Evolutionary conservation across 2,888 invertebrate genomes (phyloP), one percentile per base, ranked within the genome.

Genomic region (Apoderus coryli): DNA sequence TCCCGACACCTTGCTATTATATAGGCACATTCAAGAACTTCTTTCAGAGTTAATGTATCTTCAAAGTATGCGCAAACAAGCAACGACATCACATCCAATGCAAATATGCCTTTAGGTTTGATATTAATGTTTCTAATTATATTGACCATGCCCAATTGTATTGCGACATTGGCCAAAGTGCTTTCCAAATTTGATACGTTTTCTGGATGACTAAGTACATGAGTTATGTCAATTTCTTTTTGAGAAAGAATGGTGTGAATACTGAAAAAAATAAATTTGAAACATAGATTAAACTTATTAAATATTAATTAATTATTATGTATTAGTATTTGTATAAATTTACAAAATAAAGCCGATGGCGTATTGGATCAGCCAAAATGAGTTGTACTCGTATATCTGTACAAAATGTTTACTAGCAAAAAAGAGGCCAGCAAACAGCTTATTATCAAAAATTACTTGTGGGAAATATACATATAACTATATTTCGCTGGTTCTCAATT

Each of bases 21-120:
- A 27, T 22, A 32, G 9, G 25, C 16, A 12, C 35, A 37, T 6
- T 82, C 58, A 35, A 89, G 69, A 58, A 79, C 76, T 58, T 90
- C 77, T 45, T 85, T 79, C 0, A 78, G 69, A 0, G 81, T 82
- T 39, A 92, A 69, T 38, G 78, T 76, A 0, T 81, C 84, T 52
- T 92, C 89, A 4, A 84, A 86, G 59, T 93, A 93, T 0, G 81
- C 89, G n/a, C n/a, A n/a, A n/a, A n/a, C n/a, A n/a, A 53, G 89
- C 88, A 1, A 80, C 81, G 2, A 93, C 61, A 53, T 92, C 90
- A 9, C 93, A 92, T 0, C 89, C 56, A 88, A 84, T 2, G 90
- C 54, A 14, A 48, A 38, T 7, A 46, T 32, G 4, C 32, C 32
- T 22, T 44, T 42, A 3, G 47, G 44, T n/a, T 40, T 31, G 2